Evolutionary conservation across 2,888 invertebrate genomes (phyloP).

Genomic region (Hoplodrina ambigua): DNA sequence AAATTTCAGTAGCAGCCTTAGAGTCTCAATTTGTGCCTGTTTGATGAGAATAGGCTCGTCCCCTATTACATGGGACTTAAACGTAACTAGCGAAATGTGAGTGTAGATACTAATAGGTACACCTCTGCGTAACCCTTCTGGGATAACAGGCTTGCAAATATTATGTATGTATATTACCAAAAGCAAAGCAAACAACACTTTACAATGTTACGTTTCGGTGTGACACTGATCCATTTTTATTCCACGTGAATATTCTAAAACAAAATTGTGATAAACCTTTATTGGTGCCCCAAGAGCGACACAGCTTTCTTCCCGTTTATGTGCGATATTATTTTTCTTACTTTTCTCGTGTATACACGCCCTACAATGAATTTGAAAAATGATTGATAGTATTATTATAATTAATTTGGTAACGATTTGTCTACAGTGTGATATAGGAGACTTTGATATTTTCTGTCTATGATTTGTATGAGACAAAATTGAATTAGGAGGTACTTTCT

Average conservation of each 20-base stretch:
- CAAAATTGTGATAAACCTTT: slow-evolving; percentile 83
- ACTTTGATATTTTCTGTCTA: no score
- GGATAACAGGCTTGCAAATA: no score
- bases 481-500: no score
- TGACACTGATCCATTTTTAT: slow-evolving; percentile 66
- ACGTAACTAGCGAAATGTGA: no score
- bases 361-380: slow-evolving; percentile 35
- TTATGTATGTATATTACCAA: neutral
- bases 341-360: slow-evolving; percentile 56
- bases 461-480: no score
- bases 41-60: no score
- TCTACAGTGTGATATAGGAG: no score
- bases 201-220: slow-evolving; percentile 63
- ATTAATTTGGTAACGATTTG: slow-evolving; percentile 4
- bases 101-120: no score
- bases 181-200: neutral
- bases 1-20: no score
- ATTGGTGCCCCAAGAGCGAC: slow-evolving; percentile 74
- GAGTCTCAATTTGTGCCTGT: no score
- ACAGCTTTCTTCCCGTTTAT: slow-evolving; percentile 69
- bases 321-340: slow-evolving; percentile 71
- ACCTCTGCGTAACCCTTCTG: no score
- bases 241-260: slow-evolving; percentile 78
- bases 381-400: slow-evolving; percentile 52
- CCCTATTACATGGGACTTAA: no score